Conservation (phyloP, 2,797 vertebrate genomes). For the Poecilia picta region DNA sequence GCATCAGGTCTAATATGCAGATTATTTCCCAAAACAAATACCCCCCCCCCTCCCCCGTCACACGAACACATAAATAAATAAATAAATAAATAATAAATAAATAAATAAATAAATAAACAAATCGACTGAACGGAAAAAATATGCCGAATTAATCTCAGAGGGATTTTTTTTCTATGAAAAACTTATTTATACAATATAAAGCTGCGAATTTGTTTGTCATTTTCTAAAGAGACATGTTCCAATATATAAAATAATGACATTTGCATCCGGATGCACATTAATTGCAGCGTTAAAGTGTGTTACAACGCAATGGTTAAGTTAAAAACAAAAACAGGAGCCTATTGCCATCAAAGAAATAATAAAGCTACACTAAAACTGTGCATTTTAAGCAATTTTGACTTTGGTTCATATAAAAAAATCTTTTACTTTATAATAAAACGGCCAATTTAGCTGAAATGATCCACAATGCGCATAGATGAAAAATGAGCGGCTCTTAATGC, state of each 20-base stretch:
- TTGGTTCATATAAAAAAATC: not conserved
- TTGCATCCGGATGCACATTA: not conserved
- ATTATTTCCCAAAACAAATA: not conserved
- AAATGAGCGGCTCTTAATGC: constrained; percentile 24
- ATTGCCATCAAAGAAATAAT: not conserved
- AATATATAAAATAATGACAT: not conserved
- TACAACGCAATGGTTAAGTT: not conserved
- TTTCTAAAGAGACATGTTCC: not conserved
- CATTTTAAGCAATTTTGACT: not conserved
- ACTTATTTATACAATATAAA: not conserved
- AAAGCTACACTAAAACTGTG: not conserved
- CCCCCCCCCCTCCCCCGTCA: too few relatives aligned
- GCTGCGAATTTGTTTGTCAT: not conserved
- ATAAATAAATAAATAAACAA: not conserved
- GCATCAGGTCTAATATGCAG: not conserved
- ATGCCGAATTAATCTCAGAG: not conserved
- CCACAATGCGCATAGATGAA: constrained; percentile 19
- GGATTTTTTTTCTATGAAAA: not conserved
- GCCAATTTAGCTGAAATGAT: constrained; percentile 1
- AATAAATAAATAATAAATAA: not conserved
- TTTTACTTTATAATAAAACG: constrained; percentile 8
- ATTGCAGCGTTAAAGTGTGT: not conserved
- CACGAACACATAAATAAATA: not conserved
- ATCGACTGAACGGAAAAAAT: not conserved
- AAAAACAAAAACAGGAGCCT: not conserved